These are phyloP conservation scores for Nothobranchius kuhntae DNA, from an alignment of 2,113 vertebrate species.

Conservation along the genomic window DNA sequence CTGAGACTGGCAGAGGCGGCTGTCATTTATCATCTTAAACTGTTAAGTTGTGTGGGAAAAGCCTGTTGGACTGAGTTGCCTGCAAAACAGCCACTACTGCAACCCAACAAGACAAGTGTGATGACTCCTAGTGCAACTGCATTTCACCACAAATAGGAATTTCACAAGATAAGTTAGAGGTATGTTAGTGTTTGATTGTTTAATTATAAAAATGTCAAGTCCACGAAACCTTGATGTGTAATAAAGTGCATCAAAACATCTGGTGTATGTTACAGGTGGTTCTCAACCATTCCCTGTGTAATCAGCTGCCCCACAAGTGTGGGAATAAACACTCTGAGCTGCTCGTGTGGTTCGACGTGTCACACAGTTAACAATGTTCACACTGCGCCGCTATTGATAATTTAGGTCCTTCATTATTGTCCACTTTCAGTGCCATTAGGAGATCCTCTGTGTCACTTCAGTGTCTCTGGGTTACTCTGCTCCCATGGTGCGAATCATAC, in stretches of 20 bases:
- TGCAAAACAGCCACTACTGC: constrained; percentile 39
- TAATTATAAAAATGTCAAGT: constrained; percentile 17
- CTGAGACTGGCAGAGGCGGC: constrained; percentile 15
- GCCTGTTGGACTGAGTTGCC: constrained; percentile 28
- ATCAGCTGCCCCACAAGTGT: neutral
- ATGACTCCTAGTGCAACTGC: constrained; percentile 4
- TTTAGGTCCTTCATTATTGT: constrained; percentile 59
- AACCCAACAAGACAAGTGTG: constrained; percentile 11
- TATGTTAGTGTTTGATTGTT: constrained; percentile 32
- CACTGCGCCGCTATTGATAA: constrained; percentile 43
- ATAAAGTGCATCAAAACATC: constrained; percentile 3
- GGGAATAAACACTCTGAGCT: constrained; percentile 25
- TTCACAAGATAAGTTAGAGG: constrained; percentile 8
- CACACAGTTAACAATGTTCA: constrained; percentile 35
- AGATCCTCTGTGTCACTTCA: constrained; percentile 27
- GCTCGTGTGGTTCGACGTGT: constrained; percentile 28
- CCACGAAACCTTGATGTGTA: constrained; percentile 11
- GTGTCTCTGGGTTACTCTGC: constrained; percentile 30
- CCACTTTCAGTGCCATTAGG: constrained; percentile 48
- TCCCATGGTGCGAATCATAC: constrained; percentile 41
- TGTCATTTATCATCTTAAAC: constrained; percentile 39
- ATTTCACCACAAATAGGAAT: constrained; percentile 4
- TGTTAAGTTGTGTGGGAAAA: constrained; percentile 23
- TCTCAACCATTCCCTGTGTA: constrained; percentile 5
- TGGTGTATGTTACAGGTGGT: neutral